Conservation (phyloP, 2,797 vertebrate genomes). For the Balearica regulorum region DNA sequence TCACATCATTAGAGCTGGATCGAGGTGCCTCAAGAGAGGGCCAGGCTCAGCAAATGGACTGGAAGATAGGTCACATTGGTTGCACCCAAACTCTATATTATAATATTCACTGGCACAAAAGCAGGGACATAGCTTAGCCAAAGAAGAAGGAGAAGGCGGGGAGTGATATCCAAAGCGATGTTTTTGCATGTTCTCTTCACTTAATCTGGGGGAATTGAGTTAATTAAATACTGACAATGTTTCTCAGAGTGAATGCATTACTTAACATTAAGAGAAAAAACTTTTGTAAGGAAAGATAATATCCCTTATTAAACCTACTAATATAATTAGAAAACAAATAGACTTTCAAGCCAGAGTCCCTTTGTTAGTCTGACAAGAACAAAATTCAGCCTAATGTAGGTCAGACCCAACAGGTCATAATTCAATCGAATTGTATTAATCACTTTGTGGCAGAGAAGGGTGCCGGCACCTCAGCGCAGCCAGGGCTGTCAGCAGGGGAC, state of each 20-base stretch:
- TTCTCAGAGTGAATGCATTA: neutral
- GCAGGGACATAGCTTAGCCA: neutral
- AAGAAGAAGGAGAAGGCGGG: neutral
- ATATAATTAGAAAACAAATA: neutral
- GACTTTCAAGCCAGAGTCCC: neutral
- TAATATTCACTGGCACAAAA: neutral
- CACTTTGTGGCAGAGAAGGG: neutral
- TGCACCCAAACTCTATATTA: neutral
- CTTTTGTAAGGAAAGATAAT: neutral
- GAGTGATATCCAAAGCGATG: neutral
- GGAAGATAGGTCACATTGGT: neutral
- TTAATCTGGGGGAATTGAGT: neutral
- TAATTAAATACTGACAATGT: neutral
- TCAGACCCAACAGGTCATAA: neutral
- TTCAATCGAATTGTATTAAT: neutral
- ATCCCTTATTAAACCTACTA: neutral
- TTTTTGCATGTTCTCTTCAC: neutral
- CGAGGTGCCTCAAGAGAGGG: neutral
- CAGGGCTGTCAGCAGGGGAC: neutral
- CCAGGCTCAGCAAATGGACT: neutral
- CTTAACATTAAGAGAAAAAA: neutral
- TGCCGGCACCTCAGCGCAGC: fast-evolving
- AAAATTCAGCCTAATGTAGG: neutral
- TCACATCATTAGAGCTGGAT: neutral
- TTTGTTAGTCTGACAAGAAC: constrained; percentile 1